A percentile compares a stretch with the other conserved stretches of the same genome.
These are phyloP conservation scores for Scrobipalpa atriplicella DNA, from an alignment of 2,888 invertebrate genomes.

Conservation along the genomic window DNA sequence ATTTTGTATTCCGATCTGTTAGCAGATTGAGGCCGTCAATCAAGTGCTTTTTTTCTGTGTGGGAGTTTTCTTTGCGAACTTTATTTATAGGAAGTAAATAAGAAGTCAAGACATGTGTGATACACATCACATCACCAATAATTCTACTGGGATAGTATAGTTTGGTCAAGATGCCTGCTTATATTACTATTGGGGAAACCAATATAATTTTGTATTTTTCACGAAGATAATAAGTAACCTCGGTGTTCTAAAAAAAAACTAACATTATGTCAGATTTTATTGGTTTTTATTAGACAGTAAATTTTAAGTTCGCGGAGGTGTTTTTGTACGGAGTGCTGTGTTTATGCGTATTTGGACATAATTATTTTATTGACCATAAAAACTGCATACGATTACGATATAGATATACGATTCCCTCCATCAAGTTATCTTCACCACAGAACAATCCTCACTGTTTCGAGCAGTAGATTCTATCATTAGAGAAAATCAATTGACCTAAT, in stretches of 20 bases:
- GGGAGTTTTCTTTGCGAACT: background rate
- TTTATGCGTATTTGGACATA: constrained; percentile 12
- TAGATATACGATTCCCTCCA: constrained; percentile 14
- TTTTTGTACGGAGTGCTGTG: background rate
- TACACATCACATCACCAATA: no score
- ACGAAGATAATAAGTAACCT: background rate
- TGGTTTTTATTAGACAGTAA: background rate
- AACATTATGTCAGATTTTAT: background rate
- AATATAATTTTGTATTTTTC: no score
- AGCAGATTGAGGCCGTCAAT: constrained; percentile 13
- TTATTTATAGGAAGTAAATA: background rate
- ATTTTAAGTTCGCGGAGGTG: background rate
- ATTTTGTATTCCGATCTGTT: constrained; percentile 27
- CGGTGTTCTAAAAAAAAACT: background rate
- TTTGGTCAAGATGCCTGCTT: no score
- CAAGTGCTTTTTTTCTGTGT: constrained; percentile 9
- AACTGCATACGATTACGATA: no score
- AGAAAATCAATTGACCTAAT: constrained; percentile 28
- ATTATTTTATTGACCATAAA: constrained; percentile 19
- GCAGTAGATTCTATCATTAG: constrained; percentile 22
- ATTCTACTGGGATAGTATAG: no score
- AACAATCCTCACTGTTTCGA: constrained; percentile 4
- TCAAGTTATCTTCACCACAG: no score
- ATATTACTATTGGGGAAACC: no score
- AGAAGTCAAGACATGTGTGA: no score